Percentiles rank a stretch among this genome's conserved stretches.
Conservation (phyloP, 1,140 invertebrate genomes). For the Spodoptera litura region DNA sequence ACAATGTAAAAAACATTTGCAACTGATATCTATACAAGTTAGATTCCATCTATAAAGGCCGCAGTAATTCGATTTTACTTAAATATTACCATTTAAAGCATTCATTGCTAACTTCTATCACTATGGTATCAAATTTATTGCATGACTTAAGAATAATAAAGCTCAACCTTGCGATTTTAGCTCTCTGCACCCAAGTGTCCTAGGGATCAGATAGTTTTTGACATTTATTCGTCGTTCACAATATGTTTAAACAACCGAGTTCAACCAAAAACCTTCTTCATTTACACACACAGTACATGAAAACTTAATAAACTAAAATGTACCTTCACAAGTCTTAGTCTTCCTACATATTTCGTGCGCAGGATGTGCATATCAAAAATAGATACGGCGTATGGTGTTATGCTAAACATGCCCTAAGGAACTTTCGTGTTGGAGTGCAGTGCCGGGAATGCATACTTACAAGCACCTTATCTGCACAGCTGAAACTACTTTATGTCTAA, state of each 20-base stretch:
- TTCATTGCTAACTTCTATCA: too few relatives aligned
- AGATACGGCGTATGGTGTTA: conserved; percentile 35
- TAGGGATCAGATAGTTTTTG: too few relatives aligned
- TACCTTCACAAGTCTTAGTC: background rate
- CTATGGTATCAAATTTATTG: too few relatives aligned
- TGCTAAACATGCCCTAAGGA: conserved; percentile 34
- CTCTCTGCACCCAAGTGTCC: too few relatives aligned
- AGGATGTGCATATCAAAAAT: conserved; percentile 33
- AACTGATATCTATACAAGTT: background rate
- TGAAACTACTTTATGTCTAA: conserved; percentile 8
- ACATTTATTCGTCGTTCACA: too few relatives aligned
- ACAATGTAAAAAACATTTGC: background rate
- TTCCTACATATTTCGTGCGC: conserved; percentile 1
- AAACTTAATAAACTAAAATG: background rate
- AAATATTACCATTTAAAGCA: background rate
- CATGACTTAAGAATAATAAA: too few relatives aligned
- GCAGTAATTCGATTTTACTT: background rate
- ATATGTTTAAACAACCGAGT: too few relatives aligned
- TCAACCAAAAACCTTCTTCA: background rate
- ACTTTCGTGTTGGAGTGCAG: conserved; percentile 24
- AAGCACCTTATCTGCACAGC: conserved; percentile 30
- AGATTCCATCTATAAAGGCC: background rate
- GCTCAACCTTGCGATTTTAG: too few relatives aligned
- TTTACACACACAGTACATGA: background rate
- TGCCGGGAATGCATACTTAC: conserved; percentile 22